Evolutionary conservation across 2,797 vertebrate species (phyloP).

Genomic region (Neosilurus hyrtlii): DNA sequence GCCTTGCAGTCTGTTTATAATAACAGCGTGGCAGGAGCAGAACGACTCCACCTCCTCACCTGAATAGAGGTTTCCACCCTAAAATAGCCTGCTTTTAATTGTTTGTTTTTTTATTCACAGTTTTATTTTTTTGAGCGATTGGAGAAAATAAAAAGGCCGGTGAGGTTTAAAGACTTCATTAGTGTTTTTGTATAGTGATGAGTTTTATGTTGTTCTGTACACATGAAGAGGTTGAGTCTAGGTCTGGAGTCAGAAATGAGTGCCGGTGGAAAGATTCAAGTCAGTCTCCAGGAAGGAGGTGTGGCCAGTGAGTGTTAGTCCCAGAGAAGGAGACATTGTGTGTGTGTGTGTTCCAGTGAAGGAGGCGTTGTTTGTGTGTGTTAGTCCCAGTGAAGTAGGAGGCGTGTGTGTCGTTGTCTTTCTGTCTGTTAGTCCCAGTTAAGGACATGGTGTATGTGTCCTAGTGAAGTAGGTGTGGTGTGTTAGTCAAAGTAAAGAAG

Average conservation of each 20-base stretch:
- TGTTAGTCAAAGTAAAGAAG: too few relatives aligned
- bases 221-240: background rate
- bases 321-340: background rate
- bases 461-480: too few relatives aligned
- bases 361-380: too few relatives aligned
- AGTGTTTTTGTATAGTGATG: background rate
- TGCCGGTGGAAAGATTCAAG: background rate
- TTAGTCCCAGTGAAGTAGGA: too few relatives aligned
- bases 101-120: background rate
- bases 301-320: background rate
- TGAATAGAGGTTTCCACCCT: background rate
- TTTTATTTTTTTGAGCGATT: background rate
- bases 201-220: background rate
- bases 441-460: too few relatives aligned
- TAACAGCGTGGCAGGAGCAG: background rate
- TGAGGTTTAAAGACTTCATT: background rate
- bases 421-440: too few relatives aligned
- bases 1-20: background rate
- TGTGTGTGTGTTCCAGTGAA: background rate
- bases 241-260: background rate
- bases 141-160: background rate
- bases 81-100: background rate
- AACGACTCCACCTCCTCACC: background rate
- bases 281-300: background rate
- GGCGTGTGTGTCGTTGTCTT: too few relatives aligned